Conservation (phyloP, 1,140 invertebrate species). For the Atopsyche davidsoni region DNA sequence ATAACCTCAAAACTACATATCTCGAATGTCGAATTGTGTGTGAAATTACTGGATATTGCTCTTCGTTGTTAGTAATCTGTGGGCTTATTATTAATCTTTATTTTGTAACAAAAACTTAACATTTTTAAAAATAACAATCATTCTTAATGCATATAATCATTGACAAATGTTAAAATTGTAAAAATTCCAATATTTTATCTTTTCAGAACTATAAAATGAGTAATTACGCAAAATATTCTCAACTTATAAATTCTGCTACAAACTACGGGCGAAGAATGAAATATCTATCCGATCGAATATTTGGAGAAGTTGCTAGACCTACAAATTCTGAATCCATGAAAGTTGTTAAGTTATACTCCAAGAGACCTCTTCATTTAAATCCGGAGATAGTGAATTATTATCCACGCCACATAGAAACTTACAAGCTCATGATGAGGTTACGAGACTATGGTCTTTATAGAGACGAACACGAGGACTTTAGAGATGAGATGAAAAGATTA, state of each 20-base stretch:
- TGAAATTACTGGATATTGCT: no score
- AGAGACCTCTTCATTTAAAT: slow-evolving; percentile 67
- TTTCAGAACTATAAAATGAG: slow-evolving; percentile 23
- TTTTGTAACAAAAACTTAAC: no score
- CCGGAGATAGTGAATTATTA: slow-evolving; percentile 78
- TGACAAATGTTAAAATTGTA: no score
- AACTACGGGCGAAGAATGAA: slow-evolving; percentile 83
- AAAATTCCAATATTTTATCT: no score
- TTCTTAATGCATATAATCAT: no score
- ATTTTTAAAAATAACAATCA: no score
- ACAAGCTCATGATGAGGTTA: slow-evolving; percentile 62
- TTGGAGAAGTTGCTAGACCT: slow-evolving; percentile 76
- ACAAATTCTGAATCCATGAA: slow-evolving; percentile 72
- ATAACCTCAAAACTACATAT: no score
- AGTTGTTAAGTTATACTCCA: slow-evolving; percentile 73
- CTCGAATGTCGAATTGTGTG: no score
- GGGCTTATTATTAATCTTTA: no score
- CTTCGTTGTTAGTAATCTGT: no score
- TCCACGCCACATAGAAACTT: slow-evolving; percentile 73
- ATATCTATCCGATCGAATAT: slow-evolving; percentile 79
- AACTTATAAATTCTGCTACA: slow-evolving; percentile 62
- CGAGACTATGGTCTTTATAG: slow-evolving; percentile 73
- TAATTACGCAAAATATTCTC: slow-evolving; percentile 59
- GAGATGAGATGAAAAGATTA: slow-evolving; percentile 79
- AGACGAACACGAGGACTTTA: slow-evolving; percentile 89